A percentile compares a stretch with the other conserved stretches of the same genome.
phyloP scores from a whole-genome alignment of 2,888 invertebrate species.

The Bedellia somnulentella region DNA sequence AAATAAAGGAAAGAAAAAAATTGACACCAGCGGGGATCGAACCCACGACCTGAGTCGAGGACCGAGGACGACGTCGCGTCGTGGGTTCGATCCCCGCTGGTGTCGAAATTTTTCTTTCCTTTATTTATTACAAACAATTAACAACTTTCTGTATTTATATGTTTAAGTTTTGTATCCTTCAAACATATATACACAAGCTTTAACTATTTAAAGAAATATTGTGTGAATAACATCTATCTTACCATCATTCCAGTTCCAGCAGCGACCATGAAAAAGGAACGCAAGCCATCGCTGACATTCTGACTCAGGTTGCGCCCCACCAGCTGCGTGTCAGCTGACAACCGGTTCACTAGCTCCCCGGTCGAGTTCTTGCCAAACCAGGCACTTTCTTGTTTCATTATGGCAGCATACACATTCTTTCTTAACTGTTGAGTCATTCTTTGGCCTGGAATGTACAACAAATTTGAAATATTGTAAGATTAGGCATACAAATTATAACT shows the following conservation, averaged over 20 bases:
- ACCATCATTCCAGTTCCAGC: slow-evolving; percentile 96
- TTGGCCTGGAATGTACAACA: slow-evolving; percentile 64
- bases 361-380: slow-evolving; percentile 91
- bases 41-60: too few species aligned
- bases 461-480: not conserved
- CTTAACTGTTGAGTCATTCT: slow-evolving; percentile 83
- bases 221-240: slow-evolving; percentile 12
- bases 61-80: too few species aligned
- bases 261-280: slow-evolving; percentile 82
- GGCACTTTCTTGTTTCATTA: slow-evolving; percentile 84
- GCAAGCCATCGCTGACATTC: slow-evolving; percentile 92
- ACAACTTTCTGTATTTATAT: too few species aligned
- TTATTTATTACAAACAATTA: too few species aligned
- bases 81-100: too few species aligned
- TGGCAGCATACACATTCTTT: slow-evolving; percentile 74
- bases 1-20: too few species aligned
- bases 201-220: not conserved
- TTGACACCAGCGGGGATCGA: too few species aligned
- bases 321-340: slow-evolving; percentile 87
- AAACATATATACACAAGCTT: too few species aligned
- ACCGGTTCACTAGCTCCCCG: slow-evolving; percentile 88
- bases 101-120: too few species aligned
- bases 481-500: too few species aligned
- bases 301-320: slow-evolving; percentile 90
- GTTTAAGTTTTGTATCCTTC: too few species aligned